Evolutionary conservation across 1,140 invertebrate species (phyloP), one percentile per base, ranked within the genome.

Genomic region (Schlechtendalia chinensis): DNA sequence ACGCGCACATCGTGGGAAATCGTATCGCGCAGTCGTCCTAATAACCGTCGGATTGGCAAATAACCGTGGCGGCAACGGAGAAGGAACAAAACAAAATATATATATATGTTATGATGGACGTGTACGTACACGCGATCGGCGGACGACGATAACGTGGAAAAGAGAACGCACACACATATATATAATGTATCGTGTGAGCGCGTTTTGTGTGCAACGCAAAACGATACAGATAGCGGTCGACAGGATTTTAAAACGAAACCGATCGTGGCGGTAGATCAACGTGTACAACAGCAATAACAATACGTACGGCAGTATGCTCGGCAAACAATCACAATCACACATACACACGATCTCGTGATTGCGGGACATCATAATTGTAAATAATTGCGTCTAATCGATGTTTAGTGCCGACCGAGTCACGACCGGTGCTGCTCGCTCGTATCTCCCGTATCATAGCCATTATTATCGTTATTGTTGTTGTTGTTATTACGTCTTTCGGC

Each of bases 311-410:
- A 8, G 32, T 39, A 39, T 8, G 22, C 54, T 22, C n/a, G 54
- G 32, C 17, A 47, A 12, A n/a, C 6, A 56, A 24, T 56, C 50
- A 58, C 45, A 71, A 39, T 50, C 39, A 50, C 16, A n/a, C 67
- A 71, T 11, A 29, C 8, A 79, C 75, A 79, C 75, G 75, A 79
- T 79, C 75, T 79, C 75, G 75, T 79, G 75, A 79, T 79, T 32
- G 75, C 75, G 58, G 59, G 75, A 79, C 75, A 79, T 79, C 75
- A 79, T 79, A 79, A 79, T 79, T 79, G 75, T 79, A 79, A 79
- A 79, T 79, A 79, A 79, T 79, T 63, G 58, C 75, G 75, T 79
- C 75, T 79, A 79, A 79, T 79, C 75, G 75, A 50, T 79, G 56
- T 58, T 79, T 47, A 63, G 56, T 59, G 58, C 58, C 75, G 58